Percentiles rank a stretch among this genome's conserved stretches.
Evolutionary conservation across 2,888 invertebrate species (phyloP).

Genomic region (Eremobia ochroleuca): DNA sequence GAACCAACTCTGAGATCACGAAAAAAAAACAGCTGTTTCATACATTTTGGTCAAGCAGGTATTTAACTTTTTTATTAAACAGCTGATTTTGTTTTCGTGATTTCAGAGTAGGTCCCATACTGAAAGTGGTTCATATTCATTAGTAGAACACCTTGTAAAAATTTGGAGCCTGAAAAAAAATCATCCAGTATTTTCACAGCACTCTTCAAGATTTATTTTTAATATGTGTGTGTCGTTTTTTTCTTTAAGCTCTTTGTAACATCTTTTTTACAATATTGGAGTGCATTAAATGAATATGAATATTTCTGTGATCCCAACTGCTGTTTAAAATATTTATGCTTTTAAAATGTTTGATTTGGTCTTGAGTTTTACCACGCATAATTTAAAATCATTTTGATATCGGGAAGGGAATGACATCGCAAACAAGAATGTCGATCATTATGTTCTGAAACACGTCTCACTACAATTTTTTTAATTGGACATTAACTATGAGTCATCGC

Average conservation of each 20-base stretch:
- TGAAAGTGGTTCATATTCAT: too few species aligned
- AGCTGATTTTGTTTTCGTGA: too few species aligned
- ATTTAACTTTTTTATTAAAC: too few species aligned
- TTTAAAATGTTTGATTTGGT: neutral
- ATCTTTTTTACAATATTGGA: neutral
- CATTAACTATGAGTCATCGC: slow-evolving; percentile 61
- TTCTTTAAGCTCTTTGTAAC: neutral
- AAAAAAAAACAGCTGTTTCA: too few species aligned
- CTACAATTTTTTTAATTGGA: slow-evolving; percentile 64
- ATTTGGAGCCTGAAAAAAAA: too few species aligned
- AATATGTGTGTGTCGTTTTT: neutral
- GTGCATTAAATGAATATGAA: neutral
- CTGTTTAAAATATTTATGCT: neutral
- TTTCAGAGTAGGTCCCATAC: too few species aligned
- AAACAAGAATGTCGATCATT: slow-evolving; percentile 71
- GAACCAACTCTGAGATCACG: too few species aligned
- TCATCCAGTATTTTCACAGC: too few species aligned
- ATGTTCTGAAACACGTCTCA: slow-evolving; percentile 59
- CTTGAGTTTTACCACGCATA: neutral
- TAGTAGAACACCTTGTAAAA: too few species aligned
- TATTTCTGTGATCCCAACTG: neutral
- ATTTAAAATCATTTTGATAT: slow-evolving; percentile 1
- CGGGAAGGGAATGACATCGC: slow-evolving; percentile 63
- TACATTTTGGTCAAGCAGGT: too few species aligned
- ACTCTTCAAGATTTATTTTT: neutral